phyloP scores from a whole-genome alignment of 1,140 invertebrate genomes.

The Bombus difficillimus region DNA sequence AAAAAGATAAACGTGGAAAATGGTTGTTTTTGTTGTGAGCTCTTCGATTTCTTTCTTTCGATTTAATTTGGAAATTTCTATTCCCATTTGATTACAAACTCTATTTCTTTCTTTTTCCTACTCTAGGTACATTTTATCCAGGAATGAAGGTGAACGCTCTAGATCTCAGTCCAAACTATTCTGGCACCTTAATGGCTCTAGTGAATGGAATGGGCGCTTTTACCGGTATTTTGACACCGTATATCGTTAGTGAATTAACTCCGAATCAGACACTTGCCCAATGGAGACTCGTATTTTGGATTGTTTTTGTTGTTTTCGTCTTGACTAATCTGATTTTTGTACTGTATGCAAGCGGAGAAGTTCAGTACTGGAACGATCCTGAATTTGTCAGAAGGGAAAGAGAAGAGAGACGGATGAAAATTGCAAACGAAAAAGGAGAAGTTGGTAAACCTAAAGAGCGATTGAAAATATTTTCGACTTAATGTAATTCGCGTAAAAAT shows the following conservation, averaged over 20 bases:
- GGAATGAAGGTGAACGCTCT: slow-evolving; percentile 89
- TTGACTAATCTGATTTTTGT: slow-evolving; percentile 89
- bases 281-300: slow-evolving; percentile 93
- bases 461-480: neutral
- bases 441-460: neutral
- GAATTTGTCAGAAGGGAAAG: slow-evolving; percentile 63
- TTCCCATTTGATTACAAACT: neutral
- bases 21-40: neutral
- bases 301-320: slow-evolving; percentile 88
- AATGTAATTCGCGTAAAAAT: neutral
- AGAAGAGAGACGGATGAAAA: slow-evolving; percentile 38
- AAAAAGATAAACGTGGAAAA: too few species aligned
- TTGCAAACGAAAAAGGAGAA: neutral
- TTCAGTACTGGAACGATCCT: slow-evolving; percentile 88
- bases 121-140: slow-evolving; percentile 84
- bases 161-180: slow-evolving; percentile 90
- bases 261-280: slow-evolving; percentile 85
- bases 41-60: neutral
- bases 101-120: neutral
- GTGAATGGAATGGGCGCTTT: slow-evolving; percentile 90
- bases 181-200: slow-evolving; percentile 90
- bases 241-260: slow-evolving; percentile 82
- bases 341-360: slow-evolving; percentile 88
- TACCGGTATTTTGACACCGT: slow-evolving; percentile 87
- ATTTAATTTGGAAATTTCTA: neutral